Evolutionary conservation across 2,113 vertebrate species (phyloP).

Genomic region (Myrmophylax atrothorax): DNA sequence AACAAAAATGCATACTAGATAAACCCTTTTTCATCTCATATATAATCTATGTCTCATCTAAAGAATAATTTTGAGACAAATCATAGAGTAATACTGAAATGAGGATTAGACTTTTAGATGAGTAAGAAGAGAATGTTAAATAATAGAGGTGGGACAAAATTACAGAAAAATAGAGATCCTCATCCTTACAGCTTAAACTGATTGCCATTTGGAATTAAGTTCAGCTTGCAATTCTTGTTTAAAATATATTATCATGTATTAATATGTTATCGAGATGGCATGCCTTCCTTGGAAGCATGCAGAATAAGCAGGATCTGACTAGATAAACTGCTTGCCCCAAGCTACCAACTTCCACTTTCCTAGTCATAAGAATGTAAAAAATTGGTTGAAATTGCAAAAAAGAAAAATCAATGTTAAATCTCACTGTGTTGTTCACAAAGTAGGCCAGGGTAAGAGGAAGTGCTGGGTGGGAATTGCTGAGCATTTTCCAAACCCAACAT

Average conservation of each 20-base stretch:
- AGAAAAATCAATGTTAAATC: not conserved
- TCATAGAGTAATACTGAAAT: constrained; percentile 25
- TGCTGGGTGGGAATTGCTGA: not conserved
- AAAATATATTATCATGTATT: not conserved
- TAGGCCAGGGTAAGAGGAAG: not conserved
- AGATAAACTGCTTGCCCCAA: not conserved
- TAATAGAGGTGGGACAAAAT: not conserved
- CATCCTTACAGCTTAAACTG: constrained; percentile 1
- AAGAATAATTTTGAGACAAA: constrained; percentile 44
- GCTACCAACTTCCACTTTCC: not conserved
- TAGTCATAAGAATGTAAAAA: not conserved
- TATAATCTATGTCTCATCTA: constrained; percentile 47
- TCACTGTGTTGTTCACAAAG: not conserved
- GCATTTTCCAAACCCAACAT: not conserved
- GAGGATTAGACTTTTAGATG: constrained; percentile 44
- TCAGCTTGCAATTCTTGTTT: not conserved
- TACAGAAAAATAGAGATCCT: not conserved
- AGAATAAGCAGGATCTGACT: not conserved
- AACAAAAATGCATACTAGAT: constrained; percentile 20
- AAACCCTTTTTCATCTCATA: constrained; percentile 33
- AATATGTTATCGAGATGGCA: not conserved
- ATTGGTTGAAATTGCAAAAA: not conserved
- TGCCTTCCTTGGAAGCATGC: not conserved
- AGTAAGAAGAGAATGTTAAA: constrained; percentile 12
- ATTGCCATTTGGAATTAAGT: constrained; percentile 18